These are phyloP conservation scores for Heteromyza rotundicornis DNA, from an alignment of 2,888 invertebrate species.

Conservation along the genomic window DNA sequence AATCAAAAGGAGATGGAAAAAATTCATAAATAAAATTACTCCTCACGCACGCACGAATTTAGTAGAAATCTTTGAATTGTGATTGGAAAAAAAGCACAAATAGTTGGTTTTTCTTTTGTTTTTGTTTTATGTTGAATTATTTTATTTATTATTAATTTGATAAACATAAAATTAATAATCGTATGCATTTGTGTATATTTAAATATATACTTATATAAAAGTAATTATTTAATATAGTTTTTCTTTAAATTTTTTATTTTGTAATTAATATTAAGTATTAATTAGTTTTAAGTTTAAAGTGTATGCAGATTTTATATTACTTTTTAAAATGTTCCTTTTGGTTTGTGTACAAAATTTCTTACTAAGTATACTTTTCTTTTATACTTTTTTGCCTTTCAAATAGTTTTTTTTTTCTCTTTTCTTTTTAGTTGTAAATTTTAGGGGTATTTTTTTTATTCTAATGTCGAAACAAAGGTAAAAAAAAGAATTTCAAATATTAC, in stretches of 20 bases:
- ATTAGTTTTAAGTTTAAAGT: background rate
- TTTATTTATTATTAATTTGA: slow-evolving; percentile 3
- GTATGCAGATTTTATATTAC: background rate
- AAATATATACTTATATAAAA: slow-evolving; percentile 1
- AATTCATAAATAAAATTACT: too few relatives aligned
- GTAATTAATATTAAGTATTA: slow-evolving; percentile 1
- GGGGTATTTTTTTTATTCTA: too few relatives aligned
- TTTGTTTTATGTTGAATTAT: background rate
- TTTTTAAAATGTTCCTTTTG: background rate
- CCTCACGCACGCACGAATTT: too few relatives aligned
- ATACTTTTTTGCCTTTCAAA: background rate
- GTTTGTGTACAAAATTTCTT: background rate
- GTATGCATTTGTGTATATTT: slow-evolving; percentile 2
- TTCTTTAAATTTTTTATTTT: background rate
- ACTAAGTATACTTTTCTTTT: background rate
- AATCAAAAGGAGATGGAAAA: too few relatives aligned
- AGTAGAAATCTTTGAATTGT: too few relatives aligned
- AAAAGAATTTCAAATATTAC: background rate
- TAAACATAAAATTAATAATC: slow-evolving; percentile 4
- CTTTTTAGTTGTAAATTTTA: too few relatives aligned
- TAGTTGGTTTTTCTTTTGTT: background rate
- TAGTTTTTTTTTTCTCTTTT: background rate
- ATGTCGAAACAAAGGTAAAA: background rate
- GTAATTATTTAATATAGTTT: slow-evolving; percentile 1
- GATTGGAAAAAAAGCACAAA: too few relatives aligned